Evolutionary conservation across 2,113 vertebrate genomes (phyloP).

Genomic region (Ellobius talpinus): DNA sequence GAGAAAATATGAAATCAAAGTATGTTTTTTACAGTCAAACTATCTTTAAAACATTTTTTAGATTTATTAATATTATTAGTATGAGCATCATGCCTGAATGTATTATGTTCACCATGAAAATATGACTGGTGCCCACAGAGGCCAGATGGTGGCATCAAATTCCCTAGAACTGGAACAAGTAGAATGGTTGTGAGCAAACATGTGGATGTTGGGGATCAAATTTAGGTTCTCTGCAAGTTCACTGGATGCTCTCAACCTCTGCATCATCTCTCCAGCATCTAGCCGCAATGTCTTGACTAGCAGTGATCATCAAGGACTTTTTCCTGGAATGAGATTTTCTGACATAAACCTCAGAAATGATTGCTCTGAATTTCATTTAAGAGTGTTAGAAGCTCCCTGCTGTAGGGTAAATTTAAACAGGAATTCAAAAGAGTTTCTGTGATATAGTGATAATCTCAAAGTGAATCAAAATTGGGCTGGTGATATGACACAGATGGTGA

Average conservation of each 20-base stretch:
- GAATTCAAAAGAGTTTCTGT: neutral
- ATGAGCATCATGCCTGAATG: neutral
- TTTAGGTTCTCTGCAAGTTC: neutral
- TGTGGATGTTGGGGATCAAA: neutral
- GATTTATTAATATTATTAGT: neutral
- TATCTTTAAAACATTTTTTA: neutral
- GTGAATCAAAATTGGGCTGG: neutral
- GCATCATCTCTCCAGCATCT: neutral
- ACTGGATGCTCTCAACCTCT: neutral
- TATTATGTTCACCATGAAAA: neutral
- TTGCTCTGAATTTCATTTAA: neutral
- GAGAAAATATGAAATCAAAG: neutral
- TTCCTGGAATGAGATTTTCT: neutral
- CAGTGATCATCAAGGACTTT: neutral
- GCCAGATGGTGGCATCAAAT: neutral
- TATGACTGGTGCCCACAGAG: neutral
- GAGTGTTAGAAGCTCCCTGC: neutral
- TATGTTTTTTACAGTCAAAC: neutral
- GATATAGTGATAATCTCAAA: neutral
- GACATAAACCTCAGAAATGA: conserved; percentile 27
- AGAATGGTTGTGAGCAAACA: neutral
- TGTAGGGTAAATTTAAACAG: neutral
- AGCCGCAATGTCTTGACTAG: neutral
- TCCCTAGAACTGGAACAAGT: neutral
- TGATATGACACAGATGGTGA: neutral